Evolutionary conservation across 2,797 vertebrate genomes (phyloP).

Genomic region (Micrastur ruficollis): DNA sequence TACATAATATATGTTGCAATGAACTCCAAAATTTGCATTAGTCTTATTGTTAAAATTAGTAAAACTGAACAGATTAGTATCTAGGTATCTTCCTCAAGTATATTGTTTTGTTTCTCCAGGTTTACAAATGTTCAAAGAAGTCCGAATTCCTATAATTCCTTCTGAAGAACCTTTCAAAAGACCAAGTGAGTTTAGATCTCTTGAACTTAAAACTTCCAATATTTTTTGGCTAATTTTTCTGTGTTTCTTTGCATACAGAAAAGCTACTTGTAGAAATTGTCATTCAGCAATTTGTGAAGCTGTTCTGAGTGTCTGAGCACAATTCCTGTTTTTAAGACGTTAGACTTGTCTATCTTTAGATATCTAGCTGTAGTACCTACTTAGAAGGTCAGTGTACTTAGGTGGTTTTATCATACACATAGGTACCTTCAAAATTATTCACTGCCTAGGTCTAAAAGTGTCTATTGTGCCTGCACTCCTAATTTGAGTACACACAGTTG

Average conservation of each 20-base stretch:
- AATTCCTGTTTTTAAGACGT: not conserved
- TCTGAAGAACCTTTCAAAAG: constrained; percentile 19
- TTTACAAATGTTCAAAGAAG: not conserved
- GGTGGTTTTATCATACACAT: not conserved
- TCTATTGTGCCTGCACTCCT: not conserved
- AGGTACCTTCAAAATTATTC: not conserved
- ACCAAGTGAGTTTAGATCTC: constrained; percentile 69
- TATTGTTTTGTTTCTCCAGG: not conserved
- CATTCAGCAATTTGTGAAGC: not conserved
- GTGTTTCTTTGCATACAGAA: not conserved
- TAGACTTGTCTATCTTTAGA: not conserved
- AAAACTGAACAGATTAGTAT: not conserved
- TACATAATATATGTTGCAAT: not conserved
- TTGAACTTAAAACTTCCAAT: not conserved
- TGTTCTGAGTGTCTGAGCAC: not conserved
- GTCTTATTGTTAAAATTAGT: not conserved
- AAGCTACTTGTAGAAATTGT: not conserved
- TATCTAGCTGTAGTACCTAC: not conserved
- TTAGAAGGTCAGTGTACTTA: not conserved
- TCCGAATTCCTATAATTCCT: not conserved
- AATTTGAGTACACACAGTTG: not conserved
- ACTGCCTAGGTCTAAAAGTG: not conserved
- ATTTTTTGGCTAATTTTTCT: not conserved
- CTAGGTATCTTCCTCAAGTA: not conserved
- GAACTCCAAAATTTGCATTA: not conserved